Evolutionary conservation across 2,888 invertebrate genomes (phyloP), one percentile per base, ranked within the genome.

Genomic region (Gnatocerus cornutus): DNA sequence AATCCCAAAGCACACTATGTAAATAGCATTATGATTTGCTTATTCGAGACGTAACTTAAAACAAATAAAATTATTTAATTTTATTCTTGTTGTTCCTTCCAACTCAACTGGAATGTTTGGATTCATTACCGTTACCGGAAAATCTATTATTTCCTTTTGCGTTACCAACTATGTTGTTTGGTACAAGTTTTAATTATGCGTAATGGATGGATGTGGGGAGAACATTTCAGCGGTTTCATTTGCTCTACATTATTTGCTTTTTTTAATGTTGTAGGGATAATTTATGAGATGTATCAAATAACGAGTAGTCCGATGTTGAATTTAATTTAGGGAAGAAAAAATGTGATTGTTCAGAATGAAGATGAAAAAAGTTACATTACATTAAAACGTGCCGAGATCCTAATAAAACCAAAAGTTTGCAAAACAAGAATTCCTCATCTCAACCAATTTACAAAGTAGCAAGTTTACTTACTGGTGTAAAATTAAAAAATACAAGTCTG

Each of bases 1-100:
- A 76, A 82, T 81, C 82, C 82, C 83, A 84, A 84, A 84, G 84
- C 83, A 83, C 82, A 78, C 80, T 82, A 75, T 80, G 80, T 81
- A 81, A 61, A 79, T 80, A 82, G 76, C 76, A 80, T 78, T 78
- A 78, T 77, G 77, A 78, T 79, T 78, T 81, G 83, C 83, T 83
- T 83, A 81, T 77, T 80, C 80, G 72, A 76, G 66, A 79, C 76
- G 80, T 82, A 79, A 82, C 79, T 82, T 80, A 79, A 75, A 78
- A 69, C 43, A 68, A 82, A 80, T 78, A 82, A 81, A 80, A 80
- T 77, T 78, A 82, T 82, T 80, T 81, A 81, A 82, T 82, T 79
- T 79, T 74, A 69, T 45, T 6, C 61, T 14, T 55, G 69, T 67
- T 69, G 10, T 65, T 65, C 29, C 14, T 33, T 2, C 7, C 7